Base-by-base conservation (phyloP, 2,113 vertebrate species). In the Leucosticte australis region DNA sequence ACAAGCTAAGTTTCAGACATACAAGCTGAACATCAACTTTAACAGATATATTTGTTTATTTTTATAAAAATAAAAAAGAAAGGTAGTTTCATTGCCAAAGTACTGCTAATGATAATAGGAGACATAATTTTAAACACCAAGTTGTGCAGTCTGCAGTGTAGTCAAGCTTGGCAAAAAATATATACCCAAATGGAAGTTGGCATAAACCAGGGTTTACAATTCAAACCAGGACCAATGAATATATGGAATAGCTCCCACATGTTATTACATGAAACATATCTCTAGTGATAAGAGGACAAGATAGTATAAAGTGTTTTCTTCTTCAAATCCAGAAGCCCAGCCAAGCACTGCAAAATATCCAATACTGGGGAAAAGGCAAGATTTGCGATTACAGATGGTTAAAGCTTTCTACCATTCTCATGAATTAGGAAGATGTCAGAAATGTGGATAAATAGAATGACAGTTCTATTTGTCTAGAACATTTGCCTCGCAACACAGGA, bases 361-460 rank as follows among this genome's bases (percentile, higher is more conserved):
- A 78, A 15, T 67, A 69, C 19, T 15, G 4, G 13, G 26, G 37
- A 96, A 83, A 92, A 53, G 3, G 6, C 4, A 46, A 23, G 3
- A 68, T 10, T 59, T 75, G 31, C 64, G 76, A 83, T 79, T 85
- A 68, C 37, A 65, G 19, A 46, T 19, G 26, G 49, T 65, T 71
- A 21, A 60, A 86, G 39, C 44, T 22, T 87, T 35, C 9, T 42
- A 6, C 9, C 26, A 44, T 68, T 47, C 46, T 84, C 30, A 30
- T 9, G 7, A 65, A 50, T 76, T 79, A 92, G 23, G 22, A 78
- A 68, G 35, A 52, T 23, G 13, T 67, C 56, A 95, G 81, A 89
- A 87, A 50, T 0, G 0, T n/a, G 22, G 20, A n/a, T 53, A 69
- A 87, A 68, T 1, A 64, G 49, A 75, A 68, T 0, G 2, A 71